These are phyloP conservation scores for Hephaestus fuliginosus DNA, from an alignment of 2,797 vertebrate genomes.

Conservation along the genomic window DNA sequence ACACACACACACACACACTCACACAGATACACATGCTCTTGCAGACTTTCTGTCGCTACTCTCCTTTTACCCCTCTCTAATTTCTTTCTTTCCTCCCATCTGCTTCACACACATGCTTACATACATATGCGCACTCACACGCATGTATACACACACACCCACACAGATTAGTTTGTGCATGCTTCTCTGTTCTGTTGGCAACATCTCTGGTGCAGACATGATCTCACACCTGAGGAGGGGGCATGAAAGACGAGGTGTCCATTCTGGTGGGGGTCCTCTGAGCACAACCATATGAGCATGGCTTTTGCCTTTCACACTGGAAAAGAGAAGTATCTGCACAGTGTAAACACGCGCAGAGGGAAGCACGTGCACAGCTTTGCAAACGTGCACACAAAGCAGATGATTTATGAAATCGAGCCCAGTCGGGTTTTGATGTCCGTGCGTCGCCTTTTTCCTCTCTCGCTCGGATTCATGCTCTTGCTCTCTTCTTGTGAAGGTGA, in stretches of 20 bases:
- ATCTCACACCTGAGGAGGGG: constrained; percentile 76
- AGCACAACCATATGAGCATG: constrained; percentile 78
- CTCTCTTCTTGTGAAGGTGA: constrained; percentile 44
- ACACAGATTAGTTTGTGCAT: constrained; percentile 39
- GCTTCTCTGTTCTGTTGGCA: constrained; percentile 63
- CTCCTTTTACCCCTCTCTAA: constrained; percentile 85
- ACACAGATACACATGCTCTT: constrained; percentile 66
- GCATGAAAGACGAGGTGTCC: constrained; percentile 73
- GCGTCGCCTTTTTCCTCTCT: background rate
- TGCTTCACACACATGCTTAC: constrained; percentile 81
- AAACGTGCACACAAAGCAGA: constrained; percentile 26
- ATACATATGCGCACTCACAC: constrained; percentile 48
- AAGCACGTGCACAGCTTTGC: constrained; percentile 28
- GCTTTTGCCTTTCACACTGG: constrained; percentile 49
- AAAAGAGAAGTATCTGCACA: constrained; percentile 39
- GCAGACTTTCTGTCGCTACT: constrained; percentile 86
- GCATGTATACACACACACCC: constrained; percentile 25
- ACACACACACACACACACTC: constrained; percentile 65
- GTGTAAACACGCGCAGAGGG: constrained; percentile 30
- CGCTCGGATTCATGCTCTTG: background rate
- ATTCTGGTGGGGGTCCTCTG: constrained; percentile 70
- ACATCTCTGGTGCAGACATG: constrained; percentile 73
- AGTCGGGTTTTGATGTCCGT: constrained; percentile 29
- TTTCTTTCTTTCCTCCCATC: constrained; percentile 86
- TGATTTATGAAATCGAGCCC: constrained; percentile 40